phyloP scores from a whole-genome alignment of 2,888 invertebrate species.

The Hypomecis atomaria region DNA sequence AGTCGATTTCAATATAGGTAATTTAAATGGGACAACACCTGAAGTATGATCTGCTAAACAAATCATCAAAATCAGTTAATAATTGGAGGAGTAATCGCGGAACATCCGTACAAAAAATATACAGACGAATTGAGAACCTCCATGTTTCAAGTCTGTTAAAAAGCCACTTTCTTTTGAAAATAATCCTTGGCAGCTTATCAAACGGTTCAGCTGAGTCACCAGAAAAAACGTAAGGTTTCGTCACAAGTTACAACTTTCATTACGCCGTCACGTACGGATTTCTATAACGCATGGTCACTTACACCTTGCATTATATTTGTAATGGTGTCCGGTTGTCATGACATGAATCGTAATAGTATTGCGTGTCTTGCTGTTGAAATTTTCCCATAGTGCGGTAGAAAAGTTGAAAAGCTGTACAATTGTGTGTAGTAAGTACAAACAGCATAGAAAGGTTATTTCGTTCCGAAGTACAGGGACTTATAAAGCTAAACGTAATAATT shows the following conservation, averaged over 20 bases:
- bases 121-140: too few species aligned
- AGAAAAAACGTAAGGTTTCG: conserved; percentile 10
- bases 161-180: too few species aligned
- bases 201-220: conserved; percentile 15
- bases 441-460: too few species aligned
- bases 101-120: too few species aligned
- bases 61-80: too few species aligned
- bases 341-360: conserved; percentile 14
- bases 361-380: conserved; percentile 9
- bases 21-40: too few species aligned
- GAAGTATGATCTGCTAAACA: too few species aligned
- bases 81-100: too few species aligned
- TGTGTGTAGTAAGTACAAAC: background rate
- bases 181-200: background rate
- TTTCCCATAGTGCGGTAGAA: conserved; percentile 12
- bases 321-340: conserved; percentile 19
- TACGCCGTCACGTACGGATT: conserved; percentile 13
- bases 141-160: too few species aligned
- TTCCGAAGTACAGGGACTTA: too few species aligned
- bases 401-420: conserved; percentile 1
- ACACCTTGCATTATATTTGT: conserved; percentile 18
- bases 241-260: conserved; percentile 17
- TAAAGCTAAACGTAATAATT: too few species aligned
- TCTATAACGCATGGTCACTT: conserved; percentile 10
- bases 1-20: too few species aligned